These are phyloP conservation scores for Nycticryphes semicollaris DNA, from an alignment of 2,113 vertebrate genomes.

Conservation along the genomic window DNA sequence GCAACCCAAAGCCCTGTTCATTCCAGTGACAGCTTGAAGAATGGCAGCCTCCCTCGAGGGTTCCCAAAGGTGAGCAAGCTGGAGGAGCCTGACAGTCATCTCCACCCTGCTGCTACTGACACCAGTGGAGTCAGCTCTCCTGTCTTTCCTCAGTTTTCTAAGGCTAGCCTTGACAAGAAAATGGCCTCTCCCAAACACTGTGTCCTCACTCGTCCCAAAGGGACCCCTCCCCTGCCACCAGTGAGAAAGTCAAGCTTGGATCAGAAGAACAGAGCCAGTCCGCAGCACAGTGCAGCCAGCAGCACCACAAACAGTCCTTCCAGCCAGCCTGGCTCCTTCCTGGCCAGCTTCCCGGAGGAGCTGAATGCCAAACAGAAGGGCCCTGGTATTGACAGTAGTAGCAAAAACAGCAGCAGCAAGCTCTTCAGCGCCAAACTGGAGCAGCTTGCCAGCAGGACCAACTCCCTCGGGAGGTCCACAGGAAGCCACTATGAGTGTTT, in stretches of 20 bases:
- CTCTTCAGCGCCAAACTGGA: constrained; percentile 94
- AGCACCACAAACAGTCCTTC: constrained; percentile 70
- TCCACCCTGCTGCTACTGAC: constrained; percentile 60
- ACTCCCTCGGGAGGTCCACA: constrained; percentile 85
- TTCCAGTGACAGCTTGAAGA: constrained; percentile 77
- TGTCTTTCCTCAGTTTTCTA: constrained; percentile 62
- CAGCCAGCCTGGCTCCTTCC: constrained; percentile 66
- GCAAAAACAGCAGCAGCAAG: constrained; percentile 87
- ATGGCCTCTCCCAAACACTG: constrained; percentile 84
- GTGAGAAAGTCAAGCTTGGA: constrained; percentile 96
- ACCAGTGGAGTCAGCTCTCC: constrained; percentile 60
- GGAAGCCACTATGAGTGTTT: constrained; percentile 89
- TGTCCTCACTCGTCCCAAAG: constrained; percentile 89
- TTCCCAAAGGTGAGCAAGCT: constrained; percentile 78
- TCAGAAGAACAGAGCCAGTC: constrained; percentile 93
- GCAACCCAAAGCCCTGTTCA: constrained; percentile 73
- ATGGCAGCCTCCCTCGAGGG: constrained; percentile 82
- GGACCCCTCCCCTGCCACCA: constrained; percentile 90
- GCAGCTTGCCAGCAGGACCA: constrained; percentile 89
- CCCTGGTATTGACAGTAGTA: constrained; percentile 76
- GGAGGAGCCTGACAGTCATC: constrained; percentile 79
- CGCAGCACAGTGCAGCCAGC: constrained; percentile 79
- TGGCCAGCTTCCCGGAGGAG: constrained; percentile 79
- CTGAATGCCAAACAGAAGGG: constrained; percentile 78
- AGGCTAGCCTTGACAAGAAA: constrained; percentile 84